phyloP scores from a whole-genome alignment of 2,888 invertebrate genomes.

The Leucania comma region DNA sequence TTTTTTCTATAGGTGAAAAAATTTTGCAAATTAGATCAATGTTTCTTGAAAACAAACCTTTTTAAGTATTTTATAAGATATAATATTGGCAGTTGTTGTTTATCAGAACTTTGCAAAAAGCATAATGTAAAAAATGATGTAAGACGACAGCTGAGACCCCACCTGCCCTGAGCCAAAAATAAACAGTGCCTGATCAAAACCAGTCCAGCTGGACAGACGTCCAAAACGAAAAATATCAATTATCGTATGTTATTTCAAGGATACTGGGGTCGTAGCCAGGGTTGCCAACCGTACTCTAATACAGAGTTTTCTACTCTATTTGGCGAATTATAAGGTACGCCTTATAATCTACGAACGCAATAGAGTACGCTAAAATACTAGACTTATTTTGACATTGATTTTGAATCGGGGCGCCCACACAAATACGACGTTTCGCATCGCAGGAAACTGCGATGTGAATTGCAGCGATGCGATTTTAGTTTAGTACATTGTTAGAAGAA shows the following conservation, averaged over 20 bases:
- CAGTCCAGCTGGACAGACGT: conserved; percentile 15
- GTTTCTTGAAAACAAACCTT: background rate
- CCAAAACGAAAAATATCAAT: conserved; percentile 1
- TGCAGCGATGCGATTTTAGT: too few relatives aligned
- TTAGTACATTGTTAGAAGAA: too few relatives aligned
- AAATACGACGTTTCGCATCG: too few relatives aligned
- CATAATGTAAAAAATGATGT: conserved; percentile 16
- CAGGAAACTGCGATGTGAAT: too few relatives aligned
- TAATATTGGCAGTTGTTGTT: background rate
- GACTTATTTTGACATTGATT: too few relatives aligned
- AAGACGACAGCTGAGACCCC: conserved; percentile 45
- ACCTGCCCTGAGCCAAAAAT: conserved; percentile 46
- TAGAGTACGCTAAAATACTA: too few relatives aligned
- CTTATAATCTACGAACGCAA: too few relatives aligned
- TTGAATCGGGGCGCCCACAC: too few relatives aligned
- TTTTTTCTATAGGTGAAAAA: background rate
- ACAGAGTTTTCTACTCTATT: too few relatives aligned
- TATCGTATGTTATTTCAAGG: background rate
- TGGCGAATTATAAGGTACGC: too few relatives aligned
- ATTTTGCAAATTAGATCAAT: background rate
- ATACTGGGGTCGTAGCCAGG: background rate
- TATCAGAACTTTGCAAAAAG: background rate
- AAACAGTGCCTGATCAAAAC: conserved; percentile 29
- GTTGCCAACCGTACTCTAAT: too few relatives aligned
- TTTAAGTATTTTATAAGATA: background rate